Evolutionary conservation across 2,113 vertebrate species (phyloP), one percentile per base, ranked within the genome.

Genomic region (Pheucticus melanocephalus): DNA sequence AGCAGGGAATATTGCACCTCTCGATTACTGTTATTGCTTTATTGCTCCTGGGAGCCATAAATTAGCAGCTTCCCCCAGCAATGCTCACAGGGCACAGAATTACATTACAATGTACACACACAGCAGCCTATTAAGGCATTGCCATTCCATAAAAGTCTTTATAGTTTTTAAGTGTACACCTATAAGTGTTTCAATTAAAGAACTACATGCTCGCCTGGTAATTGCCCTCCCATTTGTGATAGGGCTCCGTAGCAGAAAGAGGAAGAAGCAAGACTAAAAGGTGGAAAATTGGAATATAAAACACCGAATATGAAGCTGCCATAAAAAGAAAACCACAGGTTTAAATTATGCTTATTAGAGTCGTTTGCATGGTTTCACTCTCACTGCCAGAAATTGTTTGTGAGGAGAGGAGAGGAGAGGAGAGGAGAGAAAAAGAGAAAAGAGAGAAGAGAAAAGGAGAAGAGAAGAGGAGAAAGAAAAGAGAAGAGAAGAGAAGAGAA

Each of bases 131-230:
- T 97, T 98, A 97, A 97, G 96, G 88, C 91, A 94, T 70, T 89
- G 92, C 95, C 91, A 77, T 97, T 97, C 96, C 97, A 96, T 98
- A 96, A 97, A 97, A 97, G 97, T 95, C 97, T 97, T 97, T 95
- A 92, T 87, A 96, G 97, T 97, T 97, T 98, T 96, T 94, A 95
- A 96, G 95, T 92, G 80, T 92, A 93, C 83, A 97, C 92, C 95
- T 88, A 8, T 97, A 97, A 98, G 97, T 97, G 97, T 97, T 98
- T 97, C 97, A 97, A 97, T 98, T 98, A 98, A 97, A 97, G 93
- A 96, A 92, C 92, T 94, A 97, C 95, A 97, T 88, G 77, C 89
- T 86, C 94, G 86, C 92, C 95, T 93, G 73, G 92, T 98, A 97
- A 98, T 96, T 97, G 92, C 89, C 91, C 96, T 97, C 96, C 90